phyloP scores from a whole-genome alignment of 2,797 vertebrate genomes.

The Cetoscarus ocellatus region DNA sequence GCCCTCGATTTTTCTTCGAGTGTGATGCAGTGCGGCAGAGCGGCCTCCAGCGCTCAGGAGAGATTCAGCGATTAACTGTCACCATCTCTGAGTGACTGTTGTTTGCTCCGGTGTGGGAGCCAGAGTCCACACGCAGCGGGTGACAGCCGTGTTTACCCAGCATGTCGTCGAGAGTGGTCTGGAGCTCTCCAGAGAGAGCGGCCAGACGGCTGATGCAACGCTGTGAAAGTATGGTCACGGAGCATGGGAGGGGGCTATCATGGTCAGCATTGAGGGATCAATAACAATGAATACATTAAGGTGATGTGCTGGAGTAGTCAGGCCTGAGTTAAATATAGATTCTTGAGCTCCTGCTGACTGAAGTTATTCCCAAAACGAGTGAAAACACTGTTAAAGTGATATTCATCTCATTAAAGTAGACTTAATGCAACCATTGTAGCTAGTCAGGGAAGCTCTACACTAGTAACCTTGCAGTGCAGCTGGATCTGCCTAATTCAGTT shows the following conservation, averaged over 20 bases:
- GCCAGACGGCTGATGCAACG: constrained; percentile 56
- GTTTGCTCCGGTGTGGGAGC: constrained; percentile 23
- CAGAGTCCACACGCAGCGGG: constrained; percentile 23
- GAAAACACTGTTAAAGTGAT: too few species aligned
- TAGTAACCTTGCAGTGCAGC: too few species aligned
- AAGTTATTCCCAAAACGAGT: not conserved
- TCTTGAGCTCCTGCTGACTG: not conserved
- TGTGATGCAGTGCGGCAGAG: constrained; percentile 35
- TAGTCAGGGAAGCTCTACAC: too few species aligned
- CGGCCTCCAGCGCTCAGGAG: not conserved
- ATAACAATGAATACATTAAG: constrained; percentile 9
- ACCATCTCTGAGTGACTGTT: constrained; percentile 9
- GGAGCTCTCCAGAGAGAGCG: constrained; percentile 22
- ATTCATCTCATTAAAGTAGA: too few species aligned
- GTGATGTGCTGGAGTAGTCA: not conserved
- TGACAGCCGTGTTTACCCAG: constrained; percentile 45
- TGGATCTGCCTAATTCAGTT: too few species aligned
- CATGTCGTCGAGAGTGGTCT: constrained; percentile 10
- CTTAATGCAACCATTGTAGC: too few species aligned
- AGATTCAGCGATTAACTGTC: constrained; percentile 18
- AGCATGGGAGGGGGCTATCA: not conserved
- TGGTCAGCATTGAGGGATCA: constrained; percentile 12
- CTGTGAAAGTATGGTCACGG: constrained; percentile 16
- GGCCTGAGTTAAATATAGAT: not conserved
- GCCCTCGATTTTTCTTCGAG: not conserved